phyloP scores from a whole-genome alignment of 2,888 invertebrate genomes.

The Monopis laevigella region DNA sequence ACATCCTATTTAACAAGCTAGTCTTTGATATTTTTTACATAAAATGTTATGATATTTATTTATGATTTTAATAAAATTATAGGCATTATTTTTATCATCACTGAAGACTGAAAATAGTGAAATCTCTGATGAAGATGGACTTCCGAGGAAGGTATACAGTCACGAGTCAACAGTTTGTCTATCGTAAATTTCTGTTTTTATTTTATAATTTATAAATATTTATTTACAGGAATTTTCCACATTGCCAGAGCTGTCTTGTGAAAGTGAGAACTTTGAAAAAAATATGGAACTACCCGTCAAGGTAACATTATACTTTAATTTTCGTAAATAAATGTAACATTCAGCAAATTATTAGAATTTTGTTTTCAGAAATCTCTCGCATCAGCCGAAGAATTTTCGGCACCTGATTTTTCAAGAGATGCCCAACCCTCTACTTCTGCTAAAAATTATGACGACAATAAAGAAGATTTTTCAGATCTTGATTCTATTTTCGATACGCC shows the following conservation, averaged over 20 bases:
- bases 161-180: no score
- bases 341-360: constrained; percentile 9
- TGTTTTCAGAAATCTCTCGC: constrained; percentile 4
- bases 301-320: constrained; percentile 8
- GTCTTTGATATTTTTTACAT: no score
- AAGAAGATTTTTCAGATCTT: constrained; percentile 19
- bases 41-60: no score
- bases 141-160: no score
- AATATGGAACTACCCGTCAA: constrained; percentile 4
- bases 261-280: constrained; percentile 1
- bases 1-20: no score
- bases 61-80: no score
- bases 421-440: constrained; percentile 3
- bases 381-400: background rate
- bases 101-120: no score
- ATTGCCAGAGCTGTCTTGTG: background rate
- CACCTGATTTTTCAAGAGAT: background rate
- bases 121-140: no score
- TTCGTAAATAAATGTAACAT: constrained; percentile 7
- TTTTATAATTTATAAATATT: no score
- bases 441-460: constrained; percentile 8
- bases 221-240: background rate
- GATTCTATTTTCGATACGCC: constrained; percentile 19
- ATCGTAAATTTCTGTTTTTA: no score
- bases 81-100: no score